A percentile compares a stretch with the other conserved stretches of the same genome.
phyloP scores from a whole-genome alignment of 2,113 vertebrate species.

The Ceyx melanurus region DNA sequence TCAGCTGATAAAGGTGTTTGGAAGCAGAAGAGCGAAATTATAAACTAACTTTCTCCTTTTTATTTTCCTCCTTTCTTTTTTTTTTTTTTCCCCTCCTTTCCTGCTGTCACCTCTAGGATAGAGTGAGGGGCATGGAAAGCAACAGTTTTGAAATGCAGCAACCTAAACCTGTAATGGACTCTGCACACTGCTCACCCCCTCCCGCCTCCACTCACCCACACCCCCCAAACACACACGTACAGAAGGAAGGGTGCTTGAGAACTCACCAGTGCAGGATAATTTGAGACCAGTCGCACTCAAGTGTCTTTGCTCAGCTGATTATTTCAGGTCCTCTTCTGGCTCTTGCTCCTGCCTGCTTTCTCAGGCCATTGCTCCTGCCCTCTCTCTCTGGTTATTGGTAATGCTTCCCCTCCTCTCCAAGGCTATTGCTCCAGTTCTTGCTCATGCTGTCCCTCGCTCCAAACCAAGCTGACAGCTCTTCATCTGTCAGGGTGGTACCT shows the following conservation, averaged over 20 bases:
- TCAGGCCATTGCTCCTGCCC: too few species aligned
- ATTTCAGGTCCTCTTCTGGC: neutral
- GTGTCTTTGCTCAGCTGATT: neutral
- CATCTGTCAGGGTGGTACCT: neutral
- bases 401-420: too few species aligned
- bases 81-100: neutral
- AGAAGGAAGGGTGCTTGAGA: neutral
- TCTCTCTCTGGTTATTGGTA: too few species aligned
- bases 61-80: too few species aligned
- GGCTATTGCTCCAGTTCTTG: too few species aligned
- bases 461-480: neutral
- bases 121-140: neutral
- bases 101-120: neutral
- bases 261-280: neutral
- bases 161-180: neutral
- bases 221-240: neutral
- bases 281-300: neutral
- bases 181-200: too few species aligned
- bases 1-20: neutral
- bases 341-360: neutral
- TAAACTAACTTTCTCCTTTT: fast-evolving
- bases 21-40: neutral
- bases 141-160: neutral
- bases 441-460: neutral
- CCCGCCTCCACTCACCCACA: too few species aligned